phyloP scores from a whole-genome alignment of 2,888 invertebrate species.

The Nesidiocoris tenuis region DNA sequence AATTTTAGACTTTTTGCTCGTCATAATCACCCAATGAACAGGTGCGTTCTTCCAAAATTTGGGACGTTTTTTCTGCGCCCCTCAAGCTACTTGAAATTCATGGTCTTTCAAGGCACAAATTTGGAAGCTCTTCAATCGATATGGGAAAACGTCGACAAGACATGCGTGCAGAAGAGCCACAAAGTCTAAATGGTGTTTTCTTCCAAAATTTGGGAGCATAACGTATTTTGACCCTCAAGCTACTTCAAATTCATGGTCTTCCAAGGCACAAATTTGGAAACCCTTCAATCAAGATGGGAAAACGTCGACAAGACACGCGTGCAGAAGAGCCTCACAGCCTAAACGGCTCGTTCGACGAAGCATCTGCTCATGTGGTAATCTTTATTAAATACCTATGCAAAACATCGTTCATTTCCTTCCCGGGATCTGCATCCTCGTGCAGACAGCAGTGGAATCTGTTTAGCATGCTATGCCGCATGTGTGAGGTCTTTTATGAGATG shows the following conservation, averaged over 20 bases:
- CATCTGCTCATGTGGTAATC: constrained; percentile 40
- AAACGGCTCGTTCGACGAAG: constrained; percentile 31
- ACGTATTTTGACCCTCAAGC: too few relatives aligned
- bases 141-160: not conserved
- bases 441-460: constrained; percentile 16
- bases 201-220: too few relatives aligned
- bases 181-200: constrained; percentile 34
- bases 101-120: constrained; percentile 34
- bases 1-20: too few relatives aligned
- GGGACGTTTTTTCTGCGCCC: too few relatives aligned
- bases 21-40: too few relatives aligned
- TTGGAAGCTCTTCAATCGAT: not conserved
- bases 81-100: not conserved
- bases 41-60: too few relatives aligned
- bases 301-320: not conserved
- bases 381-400: constrained; percentile 42
- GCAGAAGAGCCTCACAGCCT: constrained; percentile 25
- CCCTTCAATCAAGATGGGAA: not conserved
- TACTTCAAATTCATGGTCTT: constrained; percentile 14
- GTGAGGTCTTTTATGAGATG: not conserved
- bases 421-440: not conserved
- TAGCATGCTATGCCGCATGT: constrained; percentile 18
- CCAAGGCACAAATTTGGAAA: constrained; percentile 24
- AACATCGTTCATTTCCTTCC: constrained; percentile 35
- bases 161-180: constrained; percentile 10